Evolutionary conservation across 2,888 invertebrate species (phyloP).

Genomic region (Myopa testacea): DNA sequence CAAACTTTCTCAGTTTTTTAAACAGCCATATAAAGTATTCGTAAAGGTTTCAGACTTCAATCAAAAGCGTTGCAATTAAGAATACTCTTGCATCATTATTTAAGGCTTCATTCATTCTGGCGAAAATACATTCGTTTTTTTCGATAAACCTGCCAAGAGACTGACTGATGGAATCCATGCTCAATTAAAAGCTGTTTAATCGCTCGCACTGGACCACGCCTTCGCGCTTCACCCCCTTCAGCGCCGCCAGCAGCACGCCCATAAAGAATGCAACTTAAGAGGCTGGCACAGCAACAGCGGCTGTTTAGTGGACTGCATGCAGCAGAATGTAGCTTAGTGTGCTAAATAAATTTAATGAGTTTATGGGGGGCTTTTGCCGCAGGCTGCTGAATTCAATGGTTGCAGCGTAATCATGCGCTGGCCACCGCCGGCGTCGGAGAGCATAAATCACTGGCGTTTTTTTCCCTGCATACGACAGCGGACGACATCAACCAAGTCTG

Average conservation of each 20-base stretch:
- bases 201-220: not conserved
- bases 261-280: conserved; percentile 9
- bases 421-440: not conserved
- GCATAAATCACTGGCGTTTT: conserved; percentile 1
- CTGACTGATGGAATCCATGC: not conserved
- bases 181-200: conserved; percentile 7
- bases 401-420: not conserved
- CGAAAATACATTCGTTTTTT: not conserved
- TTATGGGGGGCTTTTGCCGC: conserved; percentile 2
- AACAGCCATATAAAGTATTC: not conserved
- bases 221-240: not conserved
- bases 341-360: conserved; percentile 19
- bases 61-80: not conserved
- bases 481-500: not conserved
- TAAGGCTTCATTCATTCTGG: not conserved
- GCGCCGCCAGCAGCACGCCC: not conserved
- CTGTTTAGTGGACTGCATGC: not conserved
- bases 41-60: not conserved
- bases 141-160: not conserved
- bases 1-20: no score
- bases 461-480: not conserved
- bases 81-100: not conserved
- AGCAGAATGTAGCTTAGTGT: conserved; percentile 5
- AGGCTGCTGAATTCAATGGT: not conserved
- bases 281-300: not conserved